phyloP scores from a whole-genome alignment of 2,888 invertebrate genomes.

The Bellardia bayeri region DNA sequence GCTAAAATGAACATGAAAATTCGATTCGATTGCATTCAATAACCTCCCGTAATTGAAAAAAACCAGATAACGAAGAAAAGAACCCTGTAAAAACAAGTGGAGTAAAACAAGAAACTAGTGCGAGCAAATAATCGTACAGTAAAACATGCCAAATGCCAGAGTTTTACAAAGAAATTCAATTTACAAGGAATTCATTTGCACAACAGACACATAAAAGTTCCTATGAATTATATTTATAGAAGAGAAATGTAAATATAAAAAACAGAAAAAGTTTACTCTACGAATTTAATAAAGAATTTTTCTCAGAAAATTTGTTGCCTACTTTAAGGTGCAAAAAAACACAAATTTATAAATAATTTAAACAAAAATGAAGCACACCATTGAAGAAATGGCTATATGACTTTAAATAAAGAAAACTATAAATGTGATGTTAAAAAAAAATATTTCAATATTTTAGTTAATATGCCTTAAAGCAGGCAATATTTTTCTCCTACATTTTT shows the following conservation, averaged over 20 bases:
- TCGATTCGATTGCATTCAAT: slow-evolving; percentile 64
- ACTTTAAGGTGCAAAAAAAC: neutral
- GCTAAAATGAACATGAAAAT: slow-evolving; percentile 62
- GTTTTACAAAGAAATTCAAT: slow-evolving; percentile 61
- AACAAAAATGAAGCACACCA: neutral
- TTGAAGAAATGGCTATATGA: neutral
- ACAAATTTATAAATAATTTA: neutral
- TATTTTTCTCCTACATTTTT: neutral
- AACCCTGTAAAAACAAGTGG: slow-evolving; percentile 4
- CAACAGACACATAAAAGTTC: slow-evolving; percentile 17
- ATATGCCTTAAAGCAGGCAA: neutral
- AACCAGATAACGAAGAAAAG: neutral
- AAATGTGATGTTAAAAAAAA: neutral
- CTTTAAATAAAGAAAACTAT: neutral
- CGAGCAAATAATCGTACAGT: slow-evolving; percentile 38
- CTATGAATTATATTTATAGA: slow-evolving; percentile 1
- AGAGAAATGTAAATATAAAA: neutral
- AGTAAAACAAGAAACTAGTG: slow-evolving; percentile 32
- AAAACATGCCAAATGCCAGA: slow-evolving; percentile 61
- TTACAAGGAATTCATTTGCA: slow-evolving; percentile 48
- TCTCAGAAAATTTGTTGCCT: neutral
- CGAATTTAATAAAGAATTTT: neutral
- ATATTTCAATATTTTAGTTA: neutral
- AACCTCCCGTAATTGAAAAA: slow-evolving; percentile 10
- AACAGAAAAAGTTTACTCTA: neutral